These are phyloP conservation scores for Tapera naevia DNA, from an alignment of 2,797 vertebrate genomes.

Conservation along the genomic window DNA sequence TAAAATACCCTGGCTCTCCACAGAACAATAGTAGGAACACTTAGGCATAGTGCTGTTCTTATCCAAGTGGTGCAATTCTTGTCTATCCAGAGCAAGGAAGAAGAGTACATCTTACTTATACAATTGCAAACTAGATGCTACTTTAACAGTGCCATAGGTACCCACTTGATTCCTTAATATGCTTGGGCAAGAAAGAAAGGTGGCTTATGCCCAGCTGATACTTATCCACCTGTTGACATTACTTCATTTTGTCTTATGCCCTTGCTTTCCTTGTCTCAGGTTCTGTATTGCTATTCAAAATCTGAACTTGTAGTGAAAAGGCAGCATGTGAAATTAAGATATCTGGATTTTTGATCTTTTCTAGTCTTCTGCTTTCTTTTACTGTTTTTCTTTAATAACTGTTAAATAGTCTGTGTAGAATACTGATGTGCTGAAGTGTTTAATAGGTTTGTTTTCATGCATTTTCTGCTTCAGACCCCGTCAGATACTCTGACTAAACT, in stretches of 20 bases:
- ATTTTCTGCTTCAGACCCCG: neutral
- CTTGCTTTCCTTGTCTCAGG: neutral
- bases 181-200: neutral
- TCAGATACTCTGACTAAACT: neutral
- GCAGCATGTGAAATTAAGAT: neutral
- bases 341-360: neutral
- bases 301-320: neutral
- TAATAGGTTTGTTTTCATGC: neutral
- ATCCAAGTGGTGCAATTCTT: neutral
- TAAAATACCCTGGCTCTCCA: neutral
- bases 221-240: neutral
- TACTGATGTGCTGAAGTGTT: neutral
- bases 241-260: neutral
- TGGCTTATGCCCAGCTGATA: neutral
- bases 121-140: neutral
- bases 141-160: neutral
- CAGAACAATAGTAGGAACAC: neutral
- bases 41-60: neutral
- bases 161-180: neutral
- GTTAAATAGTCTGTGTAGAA: neutral
- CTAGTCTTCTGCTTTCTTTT: neutral
- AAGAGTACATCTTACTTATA: neutral
- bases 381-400: neutral
- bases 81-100: neutral
- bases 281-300: neutral